phyloP scores from a whole-genome alignment of 23 tunicate genomes.

The Botrylloides violaceus region DNA sequence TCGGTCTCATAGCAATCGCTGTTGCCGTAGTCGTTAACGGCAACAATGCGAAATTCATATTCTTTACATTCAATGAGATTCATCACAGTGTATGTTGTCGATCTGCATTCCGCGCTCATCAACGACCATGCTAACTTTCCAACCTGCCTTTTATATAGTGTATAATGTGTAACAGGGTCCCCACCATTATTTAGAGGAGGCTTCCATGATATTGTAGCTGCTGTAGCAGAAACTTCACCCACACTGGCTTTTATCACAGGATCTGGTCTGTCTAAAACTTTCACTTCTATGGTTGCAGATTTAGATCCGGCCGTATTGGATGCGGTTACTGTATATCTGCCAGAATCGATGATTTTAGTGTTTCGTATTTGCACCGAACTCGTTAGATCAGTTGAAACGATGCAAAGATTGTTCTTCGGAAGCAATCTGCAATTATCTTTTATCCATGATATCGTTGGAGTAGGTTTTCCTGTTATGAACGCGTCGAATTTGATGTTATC shows the following conservation, averaged over 20 bases:
- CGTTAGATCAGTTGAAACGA: background rate
- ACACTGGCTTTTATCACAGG: conserved; percentile 57
- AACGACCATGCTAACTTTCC: conserved; percentile 71
- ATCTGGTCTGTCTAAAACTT: conserved; percentile 81
- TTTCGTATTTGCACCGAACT: conserved; percentile 11
- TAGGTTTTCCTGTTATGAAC: conserved; percentile 67
- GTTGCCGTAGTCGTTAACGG: conserved; percentile 78
- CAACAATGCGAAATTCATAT: conserved; percentile 81
- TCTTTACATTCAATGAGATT: conserved; percentile 81
- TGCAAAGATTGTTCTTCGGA: background rate
- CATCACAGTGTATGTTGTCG: background rate
- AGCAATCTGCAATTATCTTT: conserved; percentile 33
- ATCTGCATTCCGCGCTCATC: conserved; percentile 42
- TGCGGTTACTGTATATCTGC: conserved; percentile 13
- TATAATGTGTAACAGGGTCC: conserved; percentile 57
- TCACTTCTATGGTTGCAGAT: conserved; percentile 42
- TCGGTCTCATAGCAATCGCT: conserved; percentile 68
- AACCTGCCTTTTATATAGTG: conserved; percentile 76
- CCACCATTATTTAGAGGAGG: conserved; percentile 88
- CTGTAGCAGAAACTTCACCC: conserved; percentile 51
- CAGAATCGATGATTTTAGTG: conserved; percentile 1
- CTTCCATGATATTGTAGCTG: conserved; percentile 55
- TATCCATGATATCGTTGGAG: conserved; percentile 66
- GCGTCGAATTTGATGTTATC: conserved; percentile 71
- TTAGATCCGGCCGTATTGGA: conserved; percentile 36